A percentile compares a stretch with the other conserved stretches of the same genome.
These are phyloP conservation scores for Mesorhabditis belari DNA, from an alignment of 2,888 invertebrate species.

Conservation along the genomic window DNA sequence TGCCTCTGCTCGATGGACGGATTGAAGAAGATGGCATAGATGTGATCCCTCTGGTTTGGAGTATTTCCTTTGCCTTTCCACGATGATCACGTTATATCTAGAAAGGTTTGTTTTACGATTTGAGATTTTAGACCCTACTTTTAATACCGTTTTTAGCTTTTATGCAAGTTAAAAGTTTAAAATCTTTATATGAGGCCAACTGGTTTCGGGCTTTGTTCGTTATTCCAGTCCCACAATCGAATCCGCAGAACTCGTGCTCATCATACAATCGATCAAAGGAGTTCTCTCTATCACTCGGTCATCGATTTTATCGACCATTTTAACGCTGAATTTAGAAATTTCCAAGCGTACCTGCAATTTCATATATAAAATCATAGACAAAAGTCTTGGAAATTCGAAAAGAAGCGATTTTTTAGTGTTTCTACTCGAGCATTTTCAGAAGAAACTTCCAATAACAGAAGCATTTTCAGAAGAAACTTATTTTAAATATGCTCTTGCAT, in stretches of 20 bases:
- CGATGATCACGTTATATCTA: not conserved
- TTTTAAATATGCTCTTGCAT: no score
- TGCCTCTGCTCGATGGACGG: not conserved
- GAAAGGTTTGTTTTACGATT: not conserved
- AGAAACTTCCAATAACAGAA: no score
- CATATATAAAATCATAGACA: no score
- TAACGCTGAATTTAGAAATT: conserved; percentile 16
- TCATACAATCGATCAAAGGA: conserved; percentile 13
- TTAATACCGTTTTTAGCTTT: no score
- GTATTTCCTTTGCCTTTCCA: not conserved
- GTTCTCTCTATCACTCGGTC: conserved; percentile 6
- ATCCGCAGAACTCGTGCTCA: conserved; percentile 13
- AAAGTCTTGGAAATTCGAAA: no score
- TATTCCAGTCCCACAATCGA: conserved; percentile 14
- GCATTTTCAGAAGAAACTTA: no score
- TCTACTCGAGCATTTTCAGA: no score
- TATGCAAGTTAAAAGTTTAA: no score
- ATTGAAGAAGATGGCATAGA: not conserved
- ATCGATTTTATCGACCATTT: conserved; percentile 7
- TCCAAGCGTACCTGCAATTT: conserved; percentile 15
- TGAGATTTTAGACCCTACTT: no score
- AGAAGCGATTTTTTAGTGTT: no score
- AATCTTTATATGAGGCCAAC: not conserved
- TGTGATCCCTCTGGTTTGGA: not conserved
- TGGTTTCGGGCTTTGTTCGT: not conserved